These are phyloP conservation scores for Ganaspis sp. DNA, from an alignment of 1,140 invertebrate species.

Conservation along the genomic window DNA sequence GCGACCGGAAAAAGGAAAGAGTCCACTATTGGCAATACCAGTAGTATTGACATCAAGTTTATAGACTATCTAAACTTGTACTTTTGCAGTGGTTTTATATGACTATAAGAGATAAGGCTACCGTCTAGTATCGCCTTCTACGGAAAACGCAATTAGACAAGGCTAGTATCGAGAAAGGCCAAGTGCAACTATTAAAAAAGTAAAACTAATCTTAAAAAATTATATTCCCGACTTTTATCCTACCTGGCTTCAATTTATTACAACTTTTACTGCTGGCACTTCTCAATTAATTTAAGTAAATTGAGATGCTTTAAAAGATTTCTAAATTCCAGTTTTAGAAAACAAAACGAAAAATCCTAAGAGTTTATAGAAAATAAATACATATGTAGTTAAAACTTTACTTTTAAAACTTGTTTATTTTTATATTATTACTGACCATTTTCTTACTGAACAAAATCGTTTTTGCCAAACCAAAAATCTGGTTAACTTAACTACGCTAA, in stretches of 20 bases:
- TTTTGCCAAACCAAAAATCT: no score
- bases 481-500: no score
- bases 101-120: constrained; percentile 1
- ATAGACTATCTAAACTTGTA: background rate
- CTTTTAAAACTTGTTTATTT: no score
- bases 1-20: background rate
- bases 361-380: background rate
- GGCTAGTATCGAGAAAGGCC: constrained; percentile 22
- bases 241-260: background rate
- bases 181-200: constrained; percentile 7
- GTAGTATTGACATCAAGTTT: constrained; percentile 15
- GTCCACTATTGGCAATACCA: background rate
- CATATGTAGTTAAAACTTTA: background rate
- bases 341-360: background rate
- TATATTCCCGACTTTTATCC: background rate
- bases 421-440: no score
- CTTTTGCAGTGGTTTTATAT: constrained; percentile 14
- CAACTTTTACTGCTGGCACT: background rate
- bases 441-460: no score
- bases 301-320: background rate
- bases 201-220: background rate
- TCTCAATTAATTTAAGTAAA: background rate
- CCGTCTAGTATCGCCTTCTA: constrained; percentile 2
- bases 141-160: constrained; percentile 11
- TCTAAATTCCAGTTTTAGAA: background rate